Base-by-base conservation (phyloP, 2,888 invertebrate species). In the Mycalesis mineus region DNA sequence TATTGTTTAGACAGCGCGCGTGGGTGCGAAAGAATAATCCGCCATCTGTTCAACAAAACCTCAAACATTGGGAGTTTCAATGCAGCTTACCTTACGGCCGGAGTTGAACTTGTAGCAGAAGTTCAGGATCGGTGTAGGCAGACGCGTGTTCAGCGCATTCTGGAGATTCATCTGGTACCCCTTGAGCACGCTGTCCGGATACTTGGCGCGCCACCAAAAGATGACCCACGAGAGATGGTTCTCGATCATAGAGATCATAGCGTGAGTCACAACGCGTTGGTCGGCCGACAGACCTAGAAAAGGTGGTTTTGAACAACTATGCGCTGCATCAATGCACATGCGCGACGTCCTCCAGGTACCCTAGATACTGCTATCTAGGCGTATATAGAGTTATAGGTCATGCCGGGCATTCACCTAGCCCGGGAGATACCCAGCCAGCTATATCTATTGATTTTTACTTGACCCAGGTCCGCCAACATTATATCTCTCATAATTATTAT, bases 181-280 rank as follows among this genome's bases (percentile, higher is more conserved):
- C 88, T 96, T 96, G 79, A 97, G 91, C 67, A 96, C 94, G 75
- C 94, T 93, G 72, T 96, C 96, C n/a, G 97, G 95, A 79, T 95
- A 95, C 91, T 97, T 97, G 75, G 95, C 94, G 74, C 97, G 94
- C 97, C 97, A 97, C 92, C 95, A 96, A 81, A 94, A 92, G 60
- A 96, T 92, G 70, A 97, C 96, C 97, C 97, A 97, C 57, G 95
- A 93, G 41, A 98, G 93, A 81, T 98, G 97, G 80, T 98, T 97
- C 86, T 98, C 97, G 71, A 97, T 93, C 97, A 98, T 97, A 64
- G 96, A 96, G 77, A 96, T 95, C 91, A 96, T 96, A 57, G 97
- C 97, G 85, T 98, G 96, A 17, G 97, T 93, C 61, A 96, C 92
- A 77, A 95, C 96, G 66, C 95, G 94, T 82, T 98, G 97, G 77